phyloP scores from a whole-genome alignment of 2,113 vertebrate genomes.

The Chiloscyllium plagiosum region DNA sequence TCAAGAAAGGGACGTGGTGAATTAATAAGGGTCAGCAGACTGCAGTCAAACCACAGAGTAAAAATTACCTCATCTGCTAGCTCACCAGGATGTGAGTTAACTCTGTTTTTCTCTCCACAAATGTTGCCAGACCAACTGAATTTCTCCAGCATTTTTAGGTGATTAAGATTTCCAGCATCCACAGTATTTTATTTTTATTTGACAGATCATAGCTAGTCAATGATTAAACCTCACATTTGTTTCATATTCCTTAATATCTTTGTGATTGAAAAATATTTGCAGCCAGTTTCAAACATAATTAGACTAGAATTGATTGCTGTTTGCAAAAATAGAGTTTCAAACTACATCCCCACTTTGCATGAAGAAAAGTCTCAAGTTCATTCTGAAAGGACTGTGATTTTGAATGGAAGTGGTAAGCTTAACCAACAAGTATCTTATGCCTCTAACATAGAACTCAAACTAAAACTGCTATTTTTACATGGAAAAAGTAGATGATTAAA shows the following conservation, averaged over 20 bases:
- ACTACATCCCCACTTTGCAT: neutral
- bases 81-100: neutral
- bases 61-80: neutral
- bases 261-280: neutral
- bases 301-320: neutral
- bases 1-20: neutral
- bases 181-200: too few relatives aligned
- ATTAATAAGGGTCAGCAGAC: neutral
- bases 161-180: too few relatives aligned
- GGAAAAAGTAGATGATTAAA: neutral
- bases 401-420: neutral
- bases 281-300: neutral
- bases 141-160: too few relatives aligned
- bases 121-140: too few relatives aligned
- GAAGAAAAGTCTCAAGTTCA: neutral
- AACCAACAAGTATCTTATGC: neutral
- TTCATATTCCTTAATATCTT: neutral
- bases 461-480: neutral
- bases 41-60: neutral
- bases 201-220: too few relatives aligned
- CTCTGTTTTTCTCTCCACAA: too few relatives aligned
- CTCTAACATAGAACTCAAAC: neutral
- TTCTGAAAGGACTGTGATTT: neutral
- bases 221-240: neutral
- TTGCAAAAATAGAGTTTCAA: neutral